phyloP scores from a whole-genome alignment of 2,888 invertebrate species.

The Leucophenga montana region DNA sequence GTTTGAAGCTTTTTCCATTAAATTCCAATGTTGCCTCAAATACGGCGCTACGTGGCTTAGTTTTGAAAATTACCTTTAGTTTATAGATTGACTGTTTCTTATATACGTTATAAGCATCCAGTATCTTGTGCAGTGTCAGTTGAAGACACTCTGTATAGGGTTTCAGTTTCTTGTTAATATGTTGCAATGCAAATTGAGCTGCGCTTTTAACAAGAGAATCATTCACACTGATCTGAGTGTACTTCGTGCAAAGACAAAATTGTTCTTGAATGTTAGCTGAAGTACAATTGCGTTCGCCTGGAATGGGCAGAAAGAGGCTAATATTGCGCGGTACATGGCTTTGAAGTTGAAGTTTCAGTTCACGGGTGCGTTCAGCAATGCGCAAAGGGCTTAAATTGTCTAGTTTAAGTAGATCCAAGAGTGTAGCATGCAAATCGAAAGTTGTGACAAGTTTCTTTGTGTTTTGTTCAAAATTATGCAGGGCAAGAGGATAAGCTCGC shows the following conservation, averaged over 20 bases:
- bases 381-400: conserved; percentile 52
- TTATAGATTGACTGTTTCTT: neutral
- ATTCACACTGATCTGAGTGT: neutral
- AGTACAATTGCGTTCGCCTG: conserved; percentile 80
- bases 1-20: neutral
- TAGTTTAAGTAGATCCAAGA: conserved; percentile 78
- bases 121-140: neutral
- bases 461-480: conserved; percentile 80
- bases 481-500: conserved; percentile 77
- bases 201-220: neutral
- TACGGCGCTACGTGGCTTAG: neutral
- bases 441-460: conserved; percentile 83
- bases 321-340: no score
- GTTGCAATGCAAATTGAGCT: neutral
- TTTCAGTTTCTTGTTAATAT: neutral
- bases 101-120: neutral
- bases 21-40: conserved; percentile 5
- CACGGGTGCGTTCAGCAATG: neutral
- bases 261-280: conserved; percentile 75
- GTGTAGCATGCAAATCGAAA: conserved; percentile 87
- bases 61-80: neutral
- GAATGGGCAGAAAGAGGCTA: conserved; percentile 84
- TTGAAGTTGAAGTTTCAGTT: conserved; percentile 54
- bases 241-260: neutral
- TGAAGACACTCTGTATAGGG: conserved; percentile 7